A percentile compares a stretch with the other conserved stretches of the same genome.
These are phyloP conservation scores for Drosophila mauritiana DNA, from an alignment of 1,140 invertebrate species.

Conservation along the genomic window DNA sequence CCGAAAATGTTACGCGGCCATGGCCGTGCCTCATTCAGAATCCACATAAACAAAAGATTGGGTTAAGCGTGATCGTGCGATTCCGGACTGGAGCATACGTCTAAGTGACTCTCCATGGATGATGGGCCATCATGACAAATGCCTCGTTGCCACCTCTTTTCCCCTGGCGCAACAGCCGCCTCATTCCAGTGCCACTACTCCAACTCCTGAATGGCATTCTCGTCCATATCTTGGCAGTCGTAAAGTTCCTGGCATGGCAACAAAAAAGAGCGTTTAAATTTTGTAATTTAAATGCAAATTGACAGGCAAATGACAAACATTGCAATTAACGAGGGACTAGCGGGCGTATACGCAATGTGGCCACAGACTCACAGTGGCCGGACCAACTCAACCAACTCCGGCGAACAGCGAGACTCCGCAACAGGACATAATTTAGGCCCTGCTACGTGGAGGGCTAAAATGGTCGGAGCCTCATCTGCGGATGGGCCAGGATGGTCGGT, in stretches of 20 bases:
- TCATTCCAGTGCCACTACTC: background rate
- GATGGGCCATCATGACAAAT: constrained; percentile 60
- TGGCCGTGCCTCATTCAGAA: constrained; percentile 58
- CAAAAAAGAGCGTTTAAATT: constrained; percentile 72
- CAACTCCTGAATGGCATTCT: background rate
- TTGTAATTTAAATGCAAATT: constrained; percentile 84
- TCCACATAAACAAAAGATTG: constrained; percentile 72
- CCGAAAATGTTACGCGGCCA: constrained; percentile 50
- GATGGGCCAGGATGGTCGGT: background rate
- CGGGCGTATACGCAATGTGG: constrained; percentile 73
- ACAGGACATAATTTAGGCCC: constrained; percentile 65
- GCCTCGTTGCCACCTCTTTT: constrained; percentile 28
- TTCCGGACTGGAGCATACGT: constrained; percentile 44
- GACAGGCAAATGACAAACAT: constrained; percentile 80
- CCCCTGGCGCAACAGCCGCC: background rate
- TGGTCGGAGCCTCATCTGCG: constrained; percentile 18
- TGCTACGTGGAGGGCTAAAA: constrained; percentile 47
- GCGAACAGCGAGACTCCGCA: constrained; percentile 32
- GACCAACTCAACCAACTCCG: constrained; percentile 21
- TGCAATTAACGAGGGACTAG: constrained; percentile 80
- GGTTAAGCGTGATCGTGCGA: constrained; percentile 52
- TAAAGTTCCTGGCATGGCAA: constrained; percentile 44
- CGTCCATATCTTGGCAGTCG: constrained; percentile 49
- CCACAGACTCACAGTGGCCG: constrained; percentile 44
- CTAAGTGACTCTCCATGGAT: constrained; percentile 43